Evolutionary conservation across 2,113 vertebrate species (phyloP), one percentile per base, ranked within the genome.

Genomic region (Peromyscus maniculatus): DNA sequence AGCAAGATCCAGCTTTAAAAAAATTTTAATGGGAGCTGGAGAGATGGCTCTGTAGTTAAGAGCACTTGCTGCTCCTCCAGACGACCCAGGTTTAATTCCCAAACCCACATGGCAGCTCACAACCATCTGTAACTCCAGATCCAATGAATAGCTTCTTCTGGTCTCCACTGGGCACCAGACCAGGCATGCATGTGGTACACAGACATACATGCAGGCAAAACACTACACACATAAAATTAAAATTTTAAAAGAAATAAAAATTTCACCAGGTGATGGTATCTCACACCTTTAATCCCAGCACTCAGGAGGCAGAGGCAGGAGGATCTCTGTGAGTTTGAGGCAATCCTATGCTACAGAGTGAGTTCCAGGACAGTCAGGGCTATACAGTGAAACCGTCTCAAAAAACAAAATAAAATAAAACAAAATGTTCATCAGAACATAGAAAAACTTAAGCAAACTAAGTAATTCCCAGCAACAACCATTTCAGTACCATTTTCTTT

Each of bases 391-490:
- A 83, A 62, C 80, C 12, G 22, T 62, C 36, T 62, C 57, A 39
- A 82, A 59, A 22, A 80, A 80, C 26, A 75, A 75, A 78, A 55
- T 59, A 84, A 59, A 66, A 59, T 43, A 16, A 59, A 59, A 39
- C 24, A 78, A 75, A 36, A 93, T 24, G 78, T 86, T 72, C 55
- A 72, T 77, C 75, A 91, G 52, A 93, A 7, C 21, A 46, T 24
- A 66, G 59, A 86, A 26, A 66, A 66, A 66, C 62, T 43, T 86
- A 93, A 83, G 64, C 67, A 92, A 95, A 84, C 13, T 74, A 94
- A 72, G 31, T 74, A 84, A 95, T 87, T 97, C 75, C 62, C 13
- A 26, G 7, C 86, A 72, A 93, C 77, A 31, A 78, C 7, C 28
- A 52, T 43, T 67, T 74, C 66, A 92, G 31, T 59, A 75, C 16